A percentile compares a stretch with the other conserved stretches of the same genome.
These are phyloP conservation scores for Apodemia mormo DNA, from an alignment of 2,888 invertebrate species.

Conservation along the genomic window DNA sequence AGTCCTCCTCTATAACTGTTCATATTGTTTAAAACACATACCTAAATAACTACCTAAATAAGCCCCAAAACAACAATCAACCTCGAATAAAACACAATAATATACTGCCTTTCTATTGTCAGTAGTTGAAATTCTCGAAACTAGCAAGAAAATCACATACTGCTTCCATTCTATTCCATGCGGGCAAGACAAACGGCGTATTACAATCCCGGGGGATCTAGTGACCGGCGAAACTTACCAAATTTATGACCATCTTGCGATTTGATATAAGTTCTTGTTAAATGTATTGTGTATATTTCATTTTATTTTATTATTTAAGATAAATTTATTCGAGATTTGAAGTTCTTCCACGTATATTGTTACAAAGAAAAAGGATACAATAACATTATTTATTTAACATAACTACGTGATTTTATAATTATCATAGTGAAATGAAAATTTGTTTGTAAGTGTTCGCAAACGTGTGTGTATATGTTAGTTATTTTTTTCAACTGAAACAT, in stretches of 20 bases:
- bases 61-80: neutral
- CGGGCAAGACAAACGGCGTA: slow-evolving; percentile 47
- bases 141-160: slow-evolving; percentile 29
- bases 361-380: neutral
- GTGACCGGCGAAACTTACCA: slow-evolving; percentile 44
- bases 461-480: no score
- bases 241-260: slow-evolving; percentile 47
- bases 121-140: neutral
- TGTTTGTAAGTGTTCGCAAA: no score
- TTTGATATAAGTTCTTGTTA: slow-evolving; percentile 43
- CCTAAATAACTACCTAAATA: neutral
- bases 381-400: no score
- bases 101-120: neutral
- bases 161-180: slow-evolving; percentile 34
- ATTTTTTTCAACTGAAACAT: no score
- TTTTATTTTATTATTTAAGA: slow-evolving; percentile 18
- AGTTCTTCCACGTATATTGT: neutral
- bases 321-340: neutral
- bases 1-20: neutral
- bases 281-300: slow-evolving; percentile 36
- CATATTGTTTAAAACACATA: neutral
- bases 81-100: neutral
- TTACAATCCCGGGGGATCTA: slow-evolving; percentile 43
- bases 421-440: no score
- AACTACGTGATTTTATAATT: no score